Evolutionary conservation across 2,797 vertebrate genomes (phyloP), one percentile per base, ranked within the genome.

Genomic region (Arctocebus calabarensis): DNA sequence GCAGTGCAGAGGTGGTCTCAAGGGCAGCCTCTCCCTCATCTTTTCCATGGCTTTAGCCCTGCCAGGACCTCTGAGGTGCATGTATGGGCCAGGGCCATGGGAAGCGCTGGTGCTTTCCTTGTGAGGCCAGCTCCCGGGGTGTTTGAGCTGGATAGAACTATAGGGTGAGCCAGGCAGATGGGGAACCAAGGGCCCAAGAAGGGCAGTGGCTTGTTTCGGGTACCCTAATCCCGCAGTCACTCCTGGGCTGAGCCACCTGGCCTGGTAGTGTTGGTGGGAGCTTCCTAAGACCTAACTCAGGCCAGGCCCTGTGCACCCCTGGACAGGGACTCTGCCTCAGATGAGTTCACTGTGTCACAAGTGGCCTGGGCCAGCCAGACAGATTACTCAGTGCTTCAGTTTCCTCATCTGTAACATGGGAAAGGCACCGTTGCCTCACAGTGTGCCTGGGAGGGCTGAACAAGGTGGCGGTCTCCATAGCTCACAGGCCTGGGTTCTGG

Each of bases 31-130:
- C 43, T 25, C n/a, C 4, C 82, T 57, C 16, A 14, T 14, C 61
- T 40, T 40, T 29, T 29, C 45, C 16, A 2, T 0, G 0, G 62
- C 61, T 40, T 34, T 86, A 34, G 57, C 57, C 57, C 45, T 37
- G 73, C 37, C 45, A 5, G 19, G 48, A 32, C 73, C 14, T 45
- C 61, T 1, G 0, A 5, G 16, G 62, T 23, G 2, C 17, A 29
- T 0, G 1, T 10, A 6, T 5, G 4, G 20, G 23, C 57, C n/a
- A 43, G 32, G 57, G 27, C n/a, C 10, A 0, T 29, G 3, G 52
- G 59, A 57, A 32, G 61, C 8, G 22, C 93, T 40, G 23, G 68
- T 27, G 12, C 68, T 48, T 29, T 43, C 34, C 82, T 79, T 8
- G 32, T 1, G 13, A 37, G 61, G 25, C 78, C 19, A 3, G 75